Evolutionary conservation across 1,140 invertebrate genomes (phyloP), one percentile per base, ranked within the genome.

Genomic region (Euborellia annulipes): DNA sequence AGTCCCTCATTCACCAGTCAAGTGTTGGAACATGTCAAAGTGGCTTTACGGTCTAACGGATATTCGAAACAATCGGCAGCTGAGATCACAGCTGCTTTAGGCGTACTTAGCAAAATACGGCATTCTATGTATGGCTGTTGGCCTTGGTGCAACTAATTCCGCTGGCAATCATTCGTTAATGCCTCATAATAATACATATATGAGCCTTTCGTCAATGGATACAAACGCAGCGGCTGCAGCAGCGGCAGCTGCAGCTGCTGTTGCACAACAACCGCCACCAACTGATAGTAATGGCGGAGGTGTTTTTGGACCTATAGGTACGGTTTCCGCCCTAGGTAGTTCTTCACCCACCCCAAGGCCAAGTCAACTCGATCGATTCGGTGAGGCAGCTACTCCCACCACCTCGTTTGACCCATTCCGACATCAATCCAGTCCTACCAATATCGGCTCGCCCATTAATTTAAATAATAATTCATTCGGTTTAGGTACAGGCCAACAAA

Each of bases 71-170:
- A 78, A 41, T 86, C 82, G 36, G 79, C 86, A 39, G 74, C 76
- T 20, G 93, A 98, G 65, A 92, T 96, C 41, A 78, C 81, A 52
- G 72, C 82, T 3, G 91, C 93, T n/a, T 76, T 97, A 58, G 78
- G 79, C 41, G 89, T 91, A 19, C 73, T n/a, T 97, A 42, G 87
- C 89, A 53, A 93, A 86, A 62, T 81, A 95, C 68, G 90, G 92
- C 56, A 83, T 96, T 49, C 71, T 96, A 18, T 89, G 87, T 32
- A 78, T 94, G 67, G 86, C 87, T 14, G 71, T 93, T 44, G 85
- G 86, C 3, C 64, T 89, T n/a, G n/a, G n/a, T n/a, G n/a, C n/a
- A n/a, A n/a, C n/a, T n/a, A n/a, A n/a, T n/a, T n/a, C 48, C 62
- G 70, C n/a, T 66, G 70, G 14, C 60, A 65, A 40, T 62, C 66